Conservation (phyloP, 23 tunicate genomes). For the Phallusia fumigata region DNA sequence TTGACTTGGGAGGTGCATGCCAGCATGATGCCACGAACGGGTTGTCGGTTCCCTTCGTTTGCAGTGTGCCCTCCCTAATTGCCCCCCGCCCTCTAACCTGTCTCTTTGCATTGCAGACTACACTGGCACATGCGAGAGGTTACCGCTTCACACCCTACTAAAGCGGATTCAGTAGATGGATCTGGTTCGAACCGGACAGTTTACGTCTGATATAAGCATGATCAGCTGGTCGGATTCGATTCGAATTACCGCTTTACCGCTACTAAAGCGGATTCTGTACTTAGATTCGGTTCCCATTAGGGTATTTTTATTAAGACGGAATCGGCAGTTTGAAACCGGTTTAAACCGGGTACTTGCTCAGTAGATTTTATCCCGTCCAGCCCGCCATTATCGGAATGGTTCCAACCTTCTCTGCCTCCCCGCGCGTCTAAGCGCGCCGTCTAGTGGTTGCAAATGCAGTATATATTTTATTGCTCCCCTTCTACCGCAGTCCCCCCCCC, state of each 20-base stretch:
- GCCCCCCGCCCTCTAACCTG: neutral
- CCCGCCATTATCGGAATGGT: neutral
- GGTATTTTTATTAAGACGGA: too few relatives aligned
- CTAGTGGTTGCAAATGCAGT: neutral
- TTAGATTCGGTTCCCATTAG: too few relatives aligned
- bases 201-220: too few relatives aligned
- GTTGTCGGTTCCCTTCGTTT: neutral
- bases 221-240: neutral
- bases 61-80: neutral
- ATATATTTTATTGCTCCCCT: neutral
- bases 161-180: slow-evolving; percentile 1
- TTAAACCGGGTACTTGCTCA: neutral
- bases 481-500: neutral
- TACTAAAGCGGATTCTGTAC: neutral
- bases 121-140: slow-evolving; percentile 62
- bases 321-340: neutral
- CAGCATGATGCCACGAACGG: slow-evolving; percentile 43
- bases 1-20: too few relatives aligned
- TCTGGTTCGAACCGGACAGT: too few relatives aligned
- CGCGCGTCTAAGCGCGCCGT: neutral
- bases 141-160: slow-evolving; percentile 75
- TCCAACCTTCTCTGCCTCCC: neutral
- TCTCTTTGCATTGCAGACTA: slow-evolving; percentile 32
- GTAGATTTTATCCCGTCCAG: slow-evolving; percentile 4
- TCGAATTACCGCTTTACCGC: neutral